A percentile compares a stretch with the other conserved stretches of the same genome.
phyloP scores from a whole-genome alignment of 2,888 invertebrate genomes.

The Orthosia cruda region DNA sequence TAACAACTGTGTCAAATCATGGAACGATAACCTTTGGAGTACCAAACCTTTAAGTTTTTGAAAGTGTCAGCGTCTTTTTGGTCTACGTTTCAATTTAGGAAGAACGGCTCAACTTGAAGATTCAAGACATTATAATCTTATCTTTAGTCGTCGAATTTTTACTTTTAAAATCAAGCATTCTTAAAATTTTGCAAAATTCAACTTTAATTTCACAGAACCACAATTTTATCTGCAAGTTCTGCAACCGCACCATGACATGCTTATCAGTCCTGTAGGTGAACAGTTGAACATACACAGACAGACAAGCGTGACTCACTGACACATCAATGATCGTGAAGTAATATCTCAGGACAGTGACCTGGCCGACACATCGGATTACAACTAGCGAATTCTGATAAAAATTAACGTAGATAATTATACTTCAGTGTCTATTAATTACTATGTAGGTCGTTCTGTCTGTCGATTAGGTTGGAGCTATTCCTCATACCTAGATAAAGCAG shows the following conservation, averaged over 20 bases:
- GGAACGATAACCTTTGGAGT: background rate
- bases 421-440: conserved; percentile 9
- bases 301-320: conserved; percentile 46
- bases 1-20: background rate
- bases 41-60: background rate
- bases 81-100: background rate
- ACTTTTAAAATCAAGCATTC: background rate
- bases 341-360: conserved; percentile 57
- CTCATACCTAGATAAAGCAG: background rate
- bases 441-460: conserved; percentile 1
- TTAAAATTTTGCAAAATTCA: background rate
- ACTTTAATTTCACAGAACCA: background rate
- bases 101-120: background rate
- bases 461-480: background rate
- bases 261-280: conserved; percentile 52
- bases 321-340: conserved; percentile 38
- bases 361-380: conserved; percentile 33
- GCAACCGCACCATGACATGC: background rate
- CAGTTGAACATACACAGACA: conserved; percentile 23
- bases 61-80: background rate
- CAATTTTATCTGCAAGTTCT: conserved; percentile 21
- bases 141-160: background rate
- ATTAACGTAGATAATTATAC: conserved; percentile 31
- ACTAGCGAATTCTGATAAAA: conserved; percentile 17
- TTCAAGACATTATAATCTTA: too few species aligned